Evolutionary conservation across 2,113 vertebrate genomes (phyloP), one percentile per base, ranked within the genome.

Genomic region (Pangasianodon hypophthalmus): DNA sequence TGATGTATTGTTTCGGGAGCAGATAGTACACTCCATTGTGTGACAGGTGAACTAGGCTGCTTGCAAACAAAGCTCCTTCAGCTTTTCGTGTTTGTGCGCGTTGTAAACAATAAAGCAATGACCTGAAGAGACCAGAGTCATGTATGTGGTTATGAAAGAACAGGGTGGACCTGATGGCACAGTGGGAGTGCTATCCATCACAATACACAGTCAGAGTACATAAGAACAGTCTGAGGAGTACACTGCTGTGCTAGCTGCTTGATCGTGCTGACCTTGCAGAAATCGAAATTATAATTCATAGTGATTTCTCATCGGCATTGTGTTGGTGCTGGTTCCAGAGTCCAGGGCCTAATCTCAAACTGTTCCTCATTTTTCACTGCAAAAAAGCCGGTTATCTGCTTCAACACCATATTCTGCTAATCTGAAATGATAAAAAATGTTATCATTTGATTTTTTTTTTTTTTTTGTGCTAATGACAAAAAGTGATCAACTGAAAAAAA

Each of bases 211-310:
- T 69, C 84, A 9, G 48, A 44, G 46, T 69, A 69, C 60, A 71
- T 85, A 54, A 73, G 58, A 67, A 80, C 41, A 82, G 85, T 16
- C 50, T 21, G 62, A 29, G 50, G 46, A 85, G 89, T 11, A 84
- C 48, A 84, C 32, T 41, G 79, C 84, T 79, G 75, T 84, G 62
- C 77, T 90, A 88, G 88, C 87, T 83, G 83, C 52, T 86, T 88
- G 75, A 86, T 56, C 79, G 10, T 88, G 82, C 84, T 90, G 86
- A 83, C 86, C 83, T 88, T 88, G 86, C 73, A 67, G 58, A n/a
- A 50, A 85, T 69, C 4, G 16, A 50, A 67, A 85, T 84, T 62
- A 62, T 29, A 84, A 62, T 84, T 62, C 58, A 41, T 62, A 11
- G 37, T 9, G 19, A 60, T 46, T 84, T 62, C 56, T 58, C 32